phyloP scores from a whole-genome alignment of 30 jellyfish, hydroid and myxozoan species.

The Catostylus mosaicus region DNA sequence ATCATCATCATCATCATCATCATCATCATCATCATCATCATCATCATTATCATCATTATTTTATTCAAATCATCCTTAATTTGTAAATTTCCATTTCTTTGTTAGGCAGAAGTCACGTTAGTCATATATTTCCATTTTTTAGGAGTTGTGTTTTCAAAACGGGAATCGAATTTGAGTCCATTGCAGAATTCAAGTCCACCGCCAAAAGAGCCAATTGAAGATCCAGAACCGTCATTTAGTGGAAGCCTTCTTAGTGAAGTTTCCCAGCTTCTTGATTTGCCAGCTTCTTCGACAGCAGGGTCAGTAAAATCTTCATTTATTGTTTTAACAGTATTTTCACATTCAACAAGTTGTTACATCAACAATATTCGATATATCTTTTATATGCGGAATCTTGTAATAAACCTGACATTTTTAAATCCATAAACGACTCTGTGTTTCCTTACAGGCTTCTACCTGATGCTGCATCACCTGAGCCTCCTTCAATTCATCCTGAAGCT shows the following conservation, averaged over 20 bases:
- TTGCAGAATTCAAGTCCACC: constrained; percentile 11
- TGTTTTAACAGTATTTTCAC: too few species aligned
- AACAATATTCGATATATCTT: too few species aligned
- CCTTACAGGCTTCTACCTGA: constrained; percentile 27
- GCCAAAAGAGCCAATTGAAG: constrained; percentile 1
- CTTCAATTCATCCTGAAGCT: constrained; percentile 12
- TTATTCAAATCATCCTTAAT: too few species aligned
- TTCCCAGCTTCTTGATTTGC: constrained; percentile 73
- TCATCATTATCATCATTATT: neutral
- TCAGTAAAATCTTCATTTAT: neutral
- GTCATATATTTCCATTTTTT: neutral
- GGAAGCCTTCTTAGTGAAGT: constrained; percentile 94
- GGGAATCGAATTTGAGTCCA: constrained; percentile 58
- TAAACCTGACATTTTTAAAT: too few species aligned
- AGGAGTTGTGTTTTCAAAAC: constrained; percentile 63
- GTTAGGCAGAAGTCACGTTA: too few species aligned
- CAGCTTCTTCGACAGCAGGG: constrained; percentile 52
- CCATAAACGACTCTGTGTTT: too few species aligned
- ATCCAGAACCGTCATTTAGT: constrained; percentile 49
- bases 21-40: neutral
- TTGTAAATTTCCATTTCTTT: too few species aligned
- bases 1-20: neutral
- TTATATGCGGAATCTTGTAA: too few species aligned
- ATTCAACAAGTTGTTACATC: too few species aligned
- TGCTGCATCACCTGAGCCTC: constrained; percentile 26